Percentiles rank a stretch among this genome's conserved stretches.
These are phyloP conservation scores for Micronisus gabar DNA, from an alignment of 2,113 vertebrate species.

Conservation along the genomic window DNA sequence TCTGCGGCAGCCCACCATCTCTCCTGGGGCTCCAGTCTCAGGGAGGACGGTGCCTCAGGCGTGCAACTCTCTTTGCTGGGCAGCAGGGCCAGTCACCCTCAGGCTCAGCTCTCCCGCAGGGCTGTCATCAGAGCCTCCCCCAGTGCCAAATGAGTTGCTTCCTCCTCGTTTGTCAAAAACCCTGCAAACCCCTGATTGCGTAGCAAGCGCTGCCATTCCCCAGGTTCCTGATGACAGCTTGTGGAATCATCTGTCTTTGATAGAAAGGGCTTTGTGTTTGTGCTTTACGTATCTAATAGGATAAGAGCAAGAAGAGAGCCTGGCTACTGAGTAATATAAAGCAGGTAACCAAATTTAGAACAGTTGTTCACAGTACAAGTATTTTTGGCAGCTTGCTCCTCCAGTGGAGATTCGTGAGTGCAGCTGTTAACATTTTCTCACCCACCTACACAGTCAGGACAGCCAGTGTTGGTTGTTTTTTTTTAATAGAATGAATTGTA, in stretches of 20 bases:
- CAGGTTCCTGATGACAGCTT: not conserved
- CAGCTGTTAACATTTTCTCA: constrained; percentile 70
- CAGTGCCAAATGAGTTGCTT: not conserved
- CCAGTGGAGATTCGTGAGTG: not conserved
- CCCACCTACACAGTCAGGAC: constrained; percentile 62
- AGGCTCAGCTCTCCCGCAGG: not conserved
- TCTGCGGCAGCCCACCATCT: not conserved
- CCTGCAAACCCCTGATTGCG: not conserved
- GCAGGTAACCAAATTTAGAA: constrained; percentile 62
- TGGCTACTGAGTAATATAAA: constrained; percentile 17
- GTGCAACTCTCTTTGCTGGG: not conserved
- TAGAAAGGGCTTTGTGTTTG: not conserved
- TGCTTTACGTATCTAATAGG: not conserved
- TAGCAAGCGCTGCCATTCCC: not conserved
- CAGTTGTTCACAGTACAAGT: constrained; percentile 49
- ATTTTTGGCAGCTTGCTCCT: constrained; percentile 52
- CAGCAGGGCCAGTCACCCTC: not conserved
- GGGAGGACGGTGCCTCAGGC: not conserved
- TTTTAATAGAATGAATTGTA: constrained; percentile 13
- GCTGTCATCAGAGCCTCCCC: not conserved
- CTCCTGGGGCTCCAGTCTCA: not conserved
- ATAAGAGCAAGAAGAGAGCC: not conserved
- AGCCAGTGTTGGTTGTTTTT: not conserved
- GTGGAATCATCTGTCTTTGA: not conserved
- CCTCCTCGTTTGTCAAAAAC: not conserved